phyloP scores from a whole-genome alignment of 30 jellyfish, hydroid and myxozoan species.

The Pseudorhiza aurosa region DNA sequence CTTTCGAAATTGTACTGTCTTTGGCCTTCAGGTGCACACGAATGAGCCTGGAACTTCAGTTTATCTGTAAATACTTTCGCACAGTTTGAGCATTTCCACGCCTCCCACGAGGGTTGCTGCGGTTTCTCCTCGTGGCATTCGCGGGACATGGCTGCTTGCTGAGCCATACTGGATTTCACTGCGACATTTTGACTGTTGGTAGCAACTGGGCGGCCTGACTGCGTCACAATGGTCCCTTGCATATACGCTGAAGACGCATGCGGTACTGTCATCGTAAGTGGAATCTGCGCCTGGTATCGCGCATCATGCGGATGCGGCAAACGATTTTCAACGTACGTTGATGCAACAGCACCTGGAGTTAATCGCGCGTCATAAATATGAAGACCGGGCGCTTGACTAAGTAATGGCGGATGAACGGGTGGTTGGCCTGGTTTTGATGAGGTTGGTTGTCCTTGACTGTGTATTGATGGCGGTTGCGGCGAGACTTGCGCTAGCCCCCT shows the following conservation, averaged over 20 bases:
- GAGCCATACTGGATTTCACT: constrained; percentile 51
- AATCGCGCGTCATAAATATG: constrained; percentile 57
- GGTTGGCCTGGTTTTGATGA: constrained; percentile 61
- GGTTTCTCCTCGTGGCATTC: constrained; percentile 61
- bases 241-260: constrained; percentile 44
- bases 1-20: constrained; percentile 76
- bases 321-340: constrained; percentile 54
- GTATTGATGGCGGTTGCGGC: constrained; percentile 70
- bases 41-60: constrained; percentile 74
- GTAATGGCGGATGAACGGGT: constrained; percentile 94
- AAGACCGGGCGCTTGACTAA: constrained; percentile 90
- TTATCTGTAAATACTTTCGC: constrained; percentile 73
- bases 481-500: constrained; percentile 73
- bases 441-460: constrained; percentile 59
- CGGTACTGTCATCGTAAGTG: constrained; percentile 40
- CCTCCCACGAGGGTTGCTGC: constrained; percentile 73
- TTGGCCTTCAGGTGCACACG: constrained; percentile 67
- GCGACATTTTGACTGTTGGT: constrained; percentile 32
- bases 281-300: constrained; percentile 65
- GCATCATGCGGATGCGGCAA: constrained; percentile 59
- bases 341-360: constrained; percentile 42
- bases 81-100: constrained; percentile 87
- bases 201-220: constrained; percentile 60
- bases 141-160: constrained; percentile 37
- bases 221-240: constrained; percentile 44